These are phyloP conservation scores for Plebejus anna DNA, from an alignment of 2,888 invertebrate genomes.

Conservation along the genomic window DNA sequence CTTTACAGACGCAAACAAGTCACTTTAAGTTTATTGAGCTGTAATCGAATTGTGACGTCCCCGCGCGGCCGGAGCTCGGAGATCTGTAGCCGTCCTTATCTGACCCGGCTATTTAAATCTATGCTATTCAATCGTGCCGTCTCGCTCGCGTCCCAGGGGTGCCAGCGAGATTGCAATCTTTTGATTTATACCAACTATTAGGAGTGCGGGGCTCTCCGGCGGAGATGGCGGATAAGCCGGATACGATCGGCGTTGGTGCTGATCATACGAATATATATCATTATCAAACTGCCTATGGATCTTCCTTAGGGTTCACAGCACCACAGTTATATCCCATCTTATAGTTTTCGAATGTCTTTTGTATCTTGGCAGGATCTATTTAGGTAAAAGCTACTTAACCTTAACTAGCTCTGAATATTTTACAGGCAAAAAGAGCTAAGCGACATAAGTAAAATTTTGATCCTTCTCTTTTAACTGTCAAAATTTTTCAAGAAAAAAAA, in stretches of 20 bases:
- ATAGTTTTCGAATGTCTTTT: not conserved
- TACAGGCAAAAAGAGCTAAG: not conserved
- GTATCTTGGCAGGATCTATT: too few species aligned
- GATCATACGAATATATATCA: slow-evolving; percentile 69
- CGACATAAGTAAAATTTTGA: not conserved
- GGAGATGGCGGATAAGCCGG: slow-evolving; percentile 69
- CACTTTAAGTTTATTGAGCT: slow-evolving; percentile 80
- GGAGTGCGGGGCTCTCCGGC: slow-evolving; percentile 75
- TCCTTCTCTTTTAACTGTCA: too few species aligned
- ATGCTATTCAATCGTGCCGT: slow-evolving; percentile 79
- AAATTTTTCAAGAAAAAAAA: not conserved
- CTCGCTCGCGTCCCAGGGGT: slow-evolving; percentile 79
- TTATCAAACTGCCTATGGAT: slow-evolving; percentile 32
- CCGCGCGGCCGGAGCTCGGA: slow-evolving; percentile 64
- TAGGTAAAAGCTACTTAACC: not conserved
- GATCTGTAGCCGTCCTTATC: slow-evolving; percentile 77
- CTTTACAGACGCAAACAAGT: slow-evolving; percentile 79
- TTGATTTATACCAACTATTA: slow-evolving; percentile 81
- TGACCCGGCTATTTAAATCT: slow-evolving; percentile 78
- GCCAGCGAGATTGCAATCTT: slow-evolving; percentile 79
- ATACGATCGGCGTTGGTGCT: slow-evolving; percentile 71
- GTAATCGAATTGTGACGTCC: slow-evolving; percentile 80
- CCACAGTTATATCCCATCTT: not conserved
- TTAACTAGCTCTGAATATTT: not conserved
- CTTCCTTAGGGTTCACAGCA: slow-evolving; percentile 1